Evolutionary conservation across 2,888 invertebrate genomes (phyloP).

Genomic region (Prosopocoilus inquinatus): DNA sequence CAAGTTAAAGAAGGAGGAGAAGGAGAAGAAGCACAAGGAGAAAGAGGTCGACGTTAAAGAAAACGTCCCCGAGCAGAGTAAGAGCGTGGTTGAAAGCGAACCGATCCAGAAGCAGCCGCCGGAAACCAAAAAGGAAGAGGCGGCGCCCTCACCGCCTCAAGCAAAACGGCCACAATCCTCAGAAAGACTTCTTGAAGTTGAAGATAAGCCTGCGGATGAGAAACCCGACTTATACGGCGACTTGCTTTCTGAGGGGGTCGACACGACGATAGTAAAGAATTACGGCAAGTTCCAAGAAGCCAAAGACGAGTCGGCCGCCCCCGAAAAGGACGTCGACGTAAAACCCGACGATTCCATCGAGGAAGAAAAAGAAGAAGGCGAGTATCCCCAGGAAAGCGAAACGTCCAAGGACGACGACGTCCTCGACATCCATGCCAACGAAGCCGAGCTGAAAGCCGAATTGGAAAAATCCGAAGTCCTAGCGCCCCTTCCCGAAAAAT

Average conservation of each 20-base stretch:
- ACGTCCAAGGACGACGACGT: conserved; percentile 48
- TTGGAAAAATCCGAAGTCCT: conserved; percentile 59
- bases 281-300: conserved; percentile 51
- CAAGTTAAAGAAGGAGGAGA: conserved; percentile 46
- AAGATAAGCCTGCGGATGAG: conserved; percentile 32
- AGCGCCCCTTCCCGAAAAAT: conserved; percentile 74
- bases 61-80: conserved; percentile 52
- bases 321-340: conserved; percentile 16
- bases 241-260: conserved; percentile 56
- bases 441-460: conserved; percentile 56
- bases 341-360: conserved; percentile 24
- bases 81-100: conserved; percentile 47
- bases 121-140: conserved; percentile 32
- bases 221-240: conserved; percentile 53
- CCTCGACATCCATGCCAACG: conserved; percentile 60
- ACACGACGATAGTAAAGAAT: conserved; percentile 58
- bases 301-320: conserved; percentile 27
- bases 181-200: conserved; percentile 24
- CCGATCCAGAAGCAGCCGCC: neutral
- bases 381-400: conserved; percentile 16
- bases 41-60: conserved; percentile 46
- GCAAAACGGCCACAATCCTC: conserved; percentile 16
- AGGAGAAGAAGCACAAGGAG: conserved; percentile 40
- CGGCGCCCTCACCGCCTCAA: conserved; percentile 22
- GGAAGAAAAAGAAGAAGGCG: conserved; percentile 30